These are phyloP conservation scores for Dicrostonyx torquatus DNA, from an alignment of 2,797 vertebrate species.

Conservation along the genomic window DNA sequence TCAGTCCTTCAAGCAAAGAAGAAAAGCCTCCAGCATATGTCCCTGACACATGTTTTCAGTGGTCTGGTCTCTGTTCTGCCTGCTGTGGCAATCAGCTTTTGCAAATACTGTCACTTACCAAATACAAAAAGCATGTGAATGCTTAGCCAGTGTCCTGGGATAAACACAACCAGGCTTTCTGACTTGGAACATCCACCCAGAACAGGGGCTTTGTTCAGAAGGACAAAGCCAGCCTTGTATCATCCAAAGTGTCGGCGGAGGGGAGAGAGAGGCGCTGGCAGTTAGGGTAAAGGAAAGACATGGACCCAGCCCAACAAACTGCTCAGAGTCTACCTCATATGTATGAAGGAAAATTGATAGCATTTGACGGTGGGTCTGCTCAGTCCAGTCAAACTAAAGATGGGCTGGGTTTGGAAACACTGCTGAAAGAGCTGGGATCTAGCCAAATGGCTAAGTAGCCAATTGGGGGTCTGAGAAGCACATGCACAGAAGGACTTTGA, in stretches of 20 bases:
- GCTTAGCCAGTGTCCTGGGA: slow-evolving; percentile 76
- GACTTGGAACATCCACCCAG: slow-evolving; percentile 78
- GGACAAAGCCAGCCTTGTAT: slow-evolving; percentile 77
- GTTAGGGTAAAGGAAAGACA: slow-evolving; percentile 37
- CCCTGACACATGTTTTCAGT: slow-evolving; percentile 81
- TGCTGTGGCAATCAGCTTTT: slow-evolving; percentile 81
- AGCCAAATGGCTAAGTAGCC: slow-evolving; percentile 70
- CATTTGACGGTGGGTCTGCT: slow-evolving; percentile 55
- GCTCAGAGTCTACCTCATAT: slow-evolving; percentile 47
- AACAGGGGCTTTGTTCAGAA: slow-evolving; percentile 77
- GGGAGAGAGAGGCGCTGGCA: not conserved
- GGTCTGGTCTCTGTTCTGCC: slow-evolving; percentile 79
- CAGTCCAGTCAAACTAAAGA: slow-evolving; percentile 58
- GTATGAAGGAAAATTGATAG: slow-evolving; percentile 64
- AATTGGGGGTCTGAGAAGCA: slow-evolving; percentile 71
- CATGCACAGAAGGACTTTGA: slow-evolving; percentile 75
- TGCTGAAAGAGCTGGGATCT: slow-evolving; percentile 64
- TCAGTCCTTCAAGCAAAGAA: slow-evolving; percentile 78
- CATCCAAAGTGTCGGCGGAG: slow-evolving; percentile 59
- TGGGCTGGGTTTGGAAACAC: slow-evolving; percentile 65
- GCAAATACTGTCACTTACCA: slow-evolving; percentile 82
- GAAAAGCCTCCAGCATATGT: slow-evolving; percentile 80
- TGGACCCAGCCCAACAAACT: slow-evolving; percentile 45
- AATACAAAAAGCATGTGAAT: slow-evolving; percentile 82
- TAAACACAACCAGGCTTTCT: slow-evolving; percentile 80